Percentiles rank a stretch among this genome's conserved stretches.
Conservation (phyloP, 2,113 vertebrate genomes). For the Chaenogobius annularis region DNA sequence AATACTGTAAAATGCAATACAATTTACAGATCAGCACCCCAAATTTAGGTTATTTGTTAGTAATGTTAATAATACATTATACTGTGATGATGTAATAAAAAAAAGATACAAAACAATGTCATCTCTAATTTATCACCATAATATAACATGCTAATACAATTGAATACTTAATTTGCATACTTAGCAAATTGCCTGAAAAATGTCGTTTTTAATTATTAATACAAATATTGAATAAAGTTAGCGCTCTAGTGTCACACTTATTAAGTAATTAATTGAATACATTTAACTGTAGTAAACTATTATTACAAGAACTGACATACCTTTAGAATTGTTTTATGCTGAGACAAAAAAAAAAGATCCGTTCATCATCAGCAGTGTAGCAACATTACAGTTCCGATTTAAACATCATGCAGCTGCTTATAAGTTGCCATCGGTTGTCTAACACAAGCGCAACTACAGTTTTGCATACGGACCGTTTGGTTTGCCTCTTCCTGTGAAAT, state of each 20-base stretch:
- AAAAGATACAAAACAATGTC: background rate
- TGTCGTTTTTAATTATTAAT: no score
- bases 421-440: background rate
- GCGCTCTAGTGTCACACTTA: background rate
- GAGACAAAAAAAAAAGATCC: background rate
- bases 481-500: conserved; percentile 3
- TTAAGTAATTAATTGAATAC: background rate
- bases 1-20: background rate
- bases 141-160: no score
- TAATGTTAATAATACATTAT: background rate
- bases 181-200: no score
- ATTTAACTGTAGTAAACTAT: background rate
- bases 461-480: conserved; percentile 23
- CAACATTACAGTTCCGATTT: background rate
- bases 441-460: background rate
- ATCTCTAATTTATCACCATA: background rate
- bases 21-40: no score
- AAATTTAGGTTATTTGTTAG: background rate
- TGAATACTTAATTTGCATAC: no score
- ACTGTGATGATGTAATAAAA: no score
- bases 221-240: no score
- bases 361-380: background rate
- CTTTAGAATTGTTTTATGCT: background rate
- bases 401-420: background rate
- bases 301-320: background rate